Evolutionary conservation across 1,140 invertebrate genomes (phyloP), one percentile per base, ranked within the genome.

Genomic region (Scaptomyza hsui): DNA sequence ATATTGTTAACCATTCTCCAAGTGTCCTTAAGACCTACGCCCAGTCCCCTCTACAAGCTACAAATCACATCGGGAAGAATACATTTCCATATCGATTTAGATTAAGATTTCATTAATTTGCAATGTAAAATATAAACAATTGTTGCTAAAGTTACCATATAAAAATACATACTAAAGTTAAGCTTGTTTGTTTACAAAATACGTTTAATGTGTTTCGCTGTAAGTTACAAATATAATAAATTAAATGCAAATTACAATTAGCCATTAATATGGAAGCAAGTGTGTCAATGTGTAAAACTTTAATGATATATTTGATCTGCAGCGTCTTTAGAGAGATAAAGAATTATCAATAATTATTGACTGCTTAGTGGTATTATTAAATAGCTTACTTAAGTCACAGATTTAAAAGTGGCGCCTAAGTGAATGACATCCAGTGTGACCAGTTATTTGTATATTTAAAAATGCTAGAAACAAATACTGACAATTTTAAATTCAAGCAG

Each of bases 171-270:
- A 55, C 24, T 68, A 76, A 18, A 42, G 41, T 49, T 74, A 88
- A 88, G 81, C 70, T 86, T 88, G 82, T 88, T 86, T 86, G 82
- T 81, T 86, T 86, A 81, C 4, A 72, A 72, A 81, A 75, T 73
- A 79, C 60, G 63, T 78, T 59, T 78, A 65, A 78, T 78, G 67
- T 75, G 62, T 75, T 72, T 82, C 60, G 62, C 64, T 76, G 41
- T 83, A 80, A 70, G 62, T 41, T 83, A 75, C 78, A 45, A 16
- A 41, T 69, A 70, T 77, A 86, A 62, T 77, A 71, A 73, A 86
- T 80, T 77, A 77, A 85, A 78, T 39, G 19, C 52, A 73, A 59
- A 61, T 70, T 62, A 57, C 52, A 49, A 86, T 64, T 35, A 56
- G 55, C 21, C 41, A 49, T 41, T 47, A 44, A 21, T 35, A 48